These are phyloP conservation scores for Tortricodes alternella DNA, from an alignment of 2,888 invertebrate species.

Conservation along the genomic window DNA sequence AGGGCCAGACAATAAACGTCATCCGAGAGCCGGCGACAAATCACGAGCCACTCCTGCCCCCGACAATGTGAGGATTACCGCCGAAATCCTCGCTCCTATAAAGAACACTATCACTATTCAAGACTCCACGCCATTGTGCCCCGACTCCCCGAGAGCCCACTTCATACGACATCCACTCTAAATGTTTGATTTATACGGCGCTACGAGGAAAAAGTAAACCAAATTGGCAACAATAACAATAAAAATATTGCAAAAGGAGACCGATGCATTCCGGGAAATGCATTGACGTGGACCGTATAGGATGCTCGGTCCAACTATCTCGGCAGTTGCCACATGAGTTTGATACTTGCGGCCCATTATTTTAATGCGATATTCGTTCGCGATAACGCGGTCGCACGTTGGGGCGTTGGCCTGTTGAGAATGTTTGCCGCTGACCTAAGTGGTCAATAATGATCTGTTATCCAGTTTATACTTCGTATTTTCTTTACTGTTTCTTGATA, in stretches of 20 bases:
- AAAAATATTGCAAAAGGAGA: conserved; percentile 74
- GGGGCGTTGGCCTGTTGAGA: conserved; percentile 78
- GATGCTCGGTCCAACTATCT: conserved; percentile 53
- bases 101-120: conserved; percentile 33
- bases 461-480: conserved; percentile 64
- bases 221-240: conserved; percentile 61
- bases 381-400: conserved; percentile 49
- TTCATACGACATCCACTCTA: conserved; percentile 31
- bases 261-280: conserved; percentile 78
- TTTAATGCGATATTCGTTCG: conserved; percentile 52
- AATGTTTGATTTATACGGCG: conserved; percentile 34
- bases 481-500: conserved; percentile 60
- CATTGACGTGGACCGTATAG: conserved; percentile 69
- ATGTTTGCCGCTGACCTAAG: conserved; percentile 79
- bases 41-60: conserved; percentile 30
- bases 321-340: conserved; percentile 44
- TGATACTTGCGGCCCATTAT: conserved; percentile 44
- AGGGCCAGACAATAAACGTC: conserved; percentile 36
- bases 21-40: conserved; percentile 35
- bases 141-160: conserved; percentile 22
- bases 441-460: conserved; percentile 80
- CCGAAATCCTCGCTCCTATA: conserved; percentile 29
- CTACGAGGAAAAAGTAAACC: conserved; percentile 55
- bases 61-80: conserved; percentile 34
- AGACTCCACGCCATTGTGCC: conserved; percentile 35